Percentiles rank a stretch among this genome's conserved stretches.
Conservation (phyloP, 2,797 vertebrate genomes). For the Bryconaethiops microstoma region DNA sequence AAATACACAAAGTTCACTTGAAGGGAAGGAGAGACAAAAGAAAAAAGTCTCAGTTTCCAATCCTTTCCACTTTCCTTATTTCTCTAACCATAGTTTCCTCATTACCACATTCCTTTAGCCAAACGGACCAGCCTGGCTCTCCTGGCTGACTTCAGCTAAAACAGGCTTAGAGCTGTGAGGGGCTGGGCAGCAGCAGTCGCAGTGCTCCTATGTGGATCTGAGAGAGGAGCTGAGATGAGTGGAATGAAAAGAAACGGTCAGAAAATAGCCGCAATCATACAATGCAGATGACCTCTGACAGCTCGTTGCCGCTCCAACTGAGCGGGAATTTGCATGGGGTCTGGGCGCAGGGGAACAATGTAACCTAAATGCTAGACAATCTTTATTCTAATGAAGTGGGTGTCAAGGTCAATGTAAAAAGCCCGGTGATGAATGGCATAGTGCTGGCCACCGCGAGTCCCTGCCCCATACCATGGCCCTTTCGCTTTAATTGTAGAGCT, state of each 20-base stretch:
- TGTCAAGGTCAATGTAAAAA: slow-evolving; percentile 96
- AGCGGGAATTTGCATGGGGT: slow-evolving; percentile 89
- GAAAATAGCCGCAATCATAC: slow-evolving; percentile 90
- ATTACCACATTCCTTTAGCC: not conserved
- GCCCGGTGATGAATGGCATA: slow-evolving; percentile 89
- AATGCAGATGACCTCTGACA: slow-evolving; percentile 90
- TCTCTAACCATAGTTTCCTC: not conserved
- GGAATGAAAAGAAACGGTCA: slow-evolving; percentile 88
- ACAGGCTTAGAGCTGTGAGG: slow-evolving; percentile 3
- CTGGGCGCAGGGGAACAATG: slow-evolving; percentile 88
- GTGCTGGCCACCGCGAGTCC: slow-evolving; percentile 83
- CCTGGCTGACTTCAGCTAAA: slow-evolving; percentile 8
- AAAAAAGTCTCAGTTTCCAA: not conserved
- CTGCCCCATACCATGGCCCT: slow-evolving; percentile 81
- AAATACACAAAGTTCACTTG: slow-evolving; percentile 1
- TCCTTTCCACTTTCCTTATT: not conserved
- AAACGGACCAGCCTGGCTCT: not conserved
- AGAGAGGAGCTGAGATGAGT: slow-evolving; percentile 77
- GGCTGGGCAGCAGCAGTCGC: not conserved
- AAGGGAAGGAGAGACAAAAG: not conserved
- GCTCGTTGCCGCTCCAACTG: slow-evolving; percentile 80
- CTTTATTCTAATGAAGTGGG: slow-evolving; percentile 98
- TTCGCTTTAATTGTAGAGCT: slow-evolving; percentile 86
- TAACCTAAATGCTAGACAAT: slow-evolving; percentile 96
- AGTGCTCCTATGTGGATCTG: not conserved